Conservation (phyloP, 2,113 vertebrate species). For the Centrocercus urophasianus region DNA sequence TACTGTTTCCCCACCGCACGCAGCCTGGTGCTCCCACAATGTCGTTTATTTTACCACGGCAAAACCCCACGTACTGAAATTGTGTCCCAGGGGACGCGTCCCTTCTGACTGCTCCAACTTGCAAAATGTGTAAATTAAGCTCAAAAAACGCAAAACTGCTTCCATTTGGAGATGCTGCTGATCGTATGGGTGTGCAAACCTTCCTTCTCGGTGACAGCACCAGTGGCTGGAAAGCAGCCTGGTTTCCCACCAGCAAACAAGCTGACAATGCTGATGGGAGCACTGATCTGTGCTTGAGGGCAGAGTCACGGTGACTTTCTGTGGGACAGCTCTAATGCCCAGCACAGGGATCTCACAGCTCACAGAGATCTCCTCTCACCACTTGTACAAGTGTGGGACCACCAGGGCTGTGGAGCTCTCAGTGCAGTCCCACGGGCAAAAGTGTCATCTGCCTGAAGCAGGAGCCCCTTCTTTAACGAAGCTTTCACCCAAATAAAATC, state of each 20-base stretch:
- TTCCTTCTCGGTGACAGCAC: not conserved
- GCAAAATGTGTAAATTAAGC: not conserved
- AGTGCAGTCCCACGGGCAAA: not conserved
- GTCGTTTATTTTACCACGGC: not conserved
- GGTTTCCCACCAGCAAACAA: not conserved
- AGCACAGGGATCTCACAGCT: not conserved
- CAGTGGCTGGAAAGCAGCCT: not conserved
- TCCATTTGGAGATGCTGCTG: not conserved
- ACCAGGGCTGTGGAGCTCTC: not conserved
- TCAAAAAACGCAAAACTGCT: not conserved
- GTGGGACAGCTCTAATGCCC: not conserved
- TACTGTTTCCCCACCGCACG: fast-evolving
- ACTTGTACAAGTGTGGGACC: not conserved
- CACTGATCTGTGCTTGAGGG: not conserved
- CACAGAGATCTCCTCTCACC: not conserved
- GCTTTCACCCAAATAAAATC: not conserved
- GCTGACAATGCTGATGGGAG: not conserved
- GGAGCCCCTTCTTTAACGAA: not conserved
- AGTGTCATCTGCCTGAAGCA: not conserved
- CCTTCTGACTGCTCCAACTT: not conserved
- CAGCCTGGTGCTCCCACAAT: fast-evolving
- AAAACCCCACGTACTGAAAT: not conserved
- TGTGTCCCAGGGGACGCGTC: not conserved
- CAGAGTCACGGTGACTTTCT: not conserved
- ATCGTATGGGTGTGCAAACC: fast-evolving